Conservation (phyloP, 2,113 vertebrate genomes). For the Chauna torquata region DNA sequence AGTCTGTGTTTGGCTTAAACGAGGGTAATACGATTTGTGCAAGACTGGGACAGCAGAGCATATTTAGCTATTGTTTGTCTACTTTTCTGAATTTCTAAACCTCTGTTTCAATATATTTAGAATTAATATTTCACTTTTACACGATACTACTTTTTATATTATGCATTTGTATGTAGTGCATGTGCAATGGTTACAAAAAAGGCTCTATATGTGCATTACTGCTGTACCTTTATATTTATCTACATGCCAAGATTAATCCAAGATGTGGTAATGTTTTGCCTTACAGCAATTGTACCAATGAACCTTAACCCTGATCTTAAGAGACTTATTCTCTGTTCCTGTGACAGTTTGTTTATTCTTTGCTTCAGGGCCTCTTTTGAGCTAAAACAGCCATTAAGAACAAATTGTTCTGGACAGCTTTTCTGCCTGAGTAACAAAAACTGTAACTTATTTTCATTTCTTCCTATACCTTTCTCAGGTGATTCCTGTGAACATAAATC, state of each 20-base stretch:
- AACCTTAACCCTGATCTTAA: conserved; percentile 70
- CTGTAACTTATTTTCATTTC: background rate
- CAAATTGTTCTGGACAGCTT: conserved; percentile 67
- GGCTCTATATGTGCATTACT: background rate
- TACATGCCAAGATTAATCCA: conserved; percentile 57
- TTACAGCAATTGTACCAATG: conserved; percentile 60
- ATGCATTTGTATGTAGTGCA: background rate
- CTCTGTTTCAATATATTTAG: conserved; percentile 17
- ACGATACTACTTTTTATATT: background rate
- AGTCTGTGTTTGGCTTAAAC: background rate
- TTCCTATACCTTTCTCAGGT: conserved; percentile 49
- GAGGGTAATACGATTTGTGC: background rate
- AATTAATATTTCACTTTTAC: conserved; percentile 12
- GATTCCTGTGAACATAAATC: conserved; percentile 24
- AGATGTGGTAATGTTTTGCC: conserved; percentile 62
- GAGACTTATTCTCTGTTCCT: conserved; percentile 61
- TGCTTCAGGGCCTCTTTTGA: conserved; percentile 68
- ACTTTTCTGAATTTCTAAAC: conserved; percentile 11
- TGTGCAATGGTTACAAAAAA: background rate
- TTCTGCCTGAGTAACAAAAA: conserved; percentile 53
- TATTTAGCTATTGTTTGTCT: conserved; percentile 34
- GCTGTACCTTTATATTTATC: conserved; percentile 54
- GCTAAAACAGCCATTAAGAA: conserved; percentile 60
- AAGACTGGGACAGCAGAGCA: background rate
- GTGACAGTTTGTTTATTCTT: conserved; percentile 71